Evolutionary conservation across 23 tunicate species (phyloP), one percentile per base, ranked within the genome.

Genomic region (Ascidia mentula): DNA sequence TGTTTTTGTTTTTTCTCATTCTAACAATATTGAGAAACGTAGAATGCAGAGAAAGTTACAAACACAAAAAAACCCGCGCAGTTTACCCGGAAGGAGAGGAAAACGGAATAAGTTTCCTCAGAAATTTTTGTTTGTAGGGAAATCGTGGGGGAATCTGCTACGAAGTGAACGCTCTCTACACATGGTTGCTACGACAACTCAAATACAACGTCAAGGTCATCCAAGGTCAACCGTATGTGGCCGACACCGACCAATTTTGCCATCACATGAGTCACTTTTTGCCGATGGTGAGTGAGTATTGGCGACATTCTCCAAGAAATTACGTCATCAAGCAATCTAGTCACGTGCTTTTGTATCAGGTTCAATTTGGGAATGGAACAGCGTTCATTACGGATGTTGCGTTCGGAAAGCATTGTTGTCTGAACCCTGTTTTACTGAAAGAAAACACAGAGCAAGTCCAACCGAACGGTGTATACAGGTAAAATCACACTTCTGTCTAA

Each of bases 161-260:
- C 34, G 75, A 71, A 71, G 6, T 71, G 18, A 71, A 71, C 34
- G 38, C 32, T 20, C 34, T 71, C 32, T 71, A 33, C 38, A 17
- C 5, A 34, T 71, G 75, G 75, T 71, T 71, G 75, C 75, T 71
- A 71, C 75, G 75, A 18, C 37, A 71, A 71, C 75, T 71, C 36
- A 18, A 18, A 3, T 71, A 28, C 30, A 36, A 9, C 18, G 75
- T 71, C 75, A 35, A 71, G 38, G 38, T 71, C 38, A 71, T 71
- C 75, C 34, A 71, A 71, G 13, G 38, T 34, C 34, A 18, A 71
- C 75, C 38, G 1, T 71, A 71, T 36, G 13, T 5, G 24, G 13
- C 24, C 24, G 65, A 53, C 65, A 3, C 1, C 1, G 65, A 53
- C 13, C 4, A 5, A 3, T 53, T 53, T 9, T 53, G 4, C 2